phyloP scores from a whole-genome alignment of 30 jellyfish, hydroid and myxozoan genomes.

The Hydra vulgaris region DNA sequence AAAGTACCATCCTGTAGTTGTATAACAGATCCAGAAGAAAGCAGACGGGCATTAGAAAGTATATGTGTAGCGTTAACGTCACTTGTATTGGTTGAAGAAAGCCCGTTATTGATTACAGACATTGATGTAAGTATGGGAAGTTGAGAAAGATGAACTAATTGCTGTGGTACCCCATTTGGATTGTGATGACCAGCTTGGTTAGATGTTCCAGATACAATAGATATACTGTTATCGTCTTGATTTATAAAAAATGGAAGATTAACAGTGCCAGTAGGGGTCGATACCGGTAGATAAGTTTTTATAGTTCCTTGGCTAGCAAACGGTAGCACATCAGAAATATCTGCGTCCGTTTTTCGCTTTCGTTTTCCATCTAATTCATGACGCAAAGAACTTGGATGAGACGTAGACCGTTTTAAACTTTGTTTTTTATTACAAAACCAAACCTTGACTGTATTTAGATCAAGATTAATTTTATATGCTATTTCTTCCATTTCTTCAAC shows the following conservation, averaged over 20 bases:
- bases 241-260: constrained; percentile 71
- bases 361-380: constrained; percentile 18
- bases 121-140: constrained; percentile 77
- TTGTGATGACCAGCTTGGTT: neutral
- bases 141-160: constrained; percentile 71
- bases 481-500: constrained; percentile 64
- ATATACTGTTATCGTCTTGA: constrained; percentile 66
- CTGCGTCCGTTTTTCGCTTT: constrained; percentile 14
- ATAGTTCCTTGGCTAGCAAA: constrained; percentile 2
- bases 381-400: constrained; percentile 11
- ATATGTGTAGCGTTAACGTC: constrained; percentile 14
- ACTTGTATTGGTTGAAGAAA: constrained; percentile 1
- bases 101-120: constrained; percentile 62
- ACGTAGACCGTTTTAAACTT: constrained; percentile 62
- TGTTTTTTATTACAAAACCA: constrained; percentile 96
- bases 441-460: constrained; percentile 62
- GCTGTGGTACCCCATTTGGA: constrained; percentile 53
- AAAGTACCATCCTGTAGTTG: constrained; percentile 17
- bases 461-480: constrained; percentile 56
- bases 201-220: constrained; percentile 54
- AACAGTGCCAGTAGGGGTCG: constrained; percentile 75
- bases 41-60: constrained; percentile 21
- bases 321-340: constrained; percentile 18
- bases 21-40: constrained; percentile 25
- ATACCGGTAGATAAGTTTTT: constrained; percentile 36